phyloP scores from a whole-genome alignment of 2,797 vertebrate species.

The Rhynchotus rufescens region DNA sequence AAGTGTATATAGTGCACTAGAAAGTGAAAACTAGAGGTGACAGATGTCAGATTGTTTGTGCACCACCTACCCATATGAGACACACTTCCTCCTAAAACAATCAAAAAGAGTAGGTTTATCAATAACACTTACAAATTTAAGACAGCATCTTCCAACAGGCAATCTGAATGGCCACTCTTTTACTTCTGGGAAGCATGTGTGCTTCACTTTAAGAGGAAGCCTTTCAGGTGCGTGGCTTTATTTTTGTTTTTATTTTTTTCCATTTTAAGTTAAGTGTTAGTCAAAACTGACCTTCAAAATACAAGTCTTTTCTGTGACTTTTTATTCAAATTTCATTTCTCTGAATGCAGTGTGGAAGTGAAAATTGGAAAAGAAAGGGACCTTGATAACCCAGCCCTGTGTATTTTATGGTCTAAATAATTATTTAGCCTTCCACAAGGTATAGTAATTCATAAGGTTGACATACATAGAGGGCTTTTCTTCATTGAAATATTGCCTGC shows the following conservation, averaged over 20 bases:
- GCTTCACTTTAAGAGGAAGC: background rate
- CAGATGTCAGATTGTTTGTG: background rate
- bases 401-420: background rate
- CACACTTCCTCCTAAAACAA: slow-evolving; percentile 66
- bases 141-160: background rate
- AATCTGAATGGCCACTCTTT: background rate
- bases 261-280: background rate
- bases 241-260: background rate
- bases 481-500: background rate
- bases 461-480: background rate
- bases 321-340: background rate
- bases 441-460: background rate
- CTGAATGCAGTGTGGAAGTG: background rate
- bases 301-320: background rate
- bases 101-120: slow-evolving; percentile 8
- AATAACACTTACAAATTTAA: background rate
- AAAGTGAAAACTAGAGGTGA: background rate
- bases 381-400: background rate
- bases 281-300: background rate
- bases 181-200: background rate
- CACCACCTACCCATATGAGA: slow-evolving; percentile 70
- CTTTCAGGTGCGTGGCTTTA: background rate
- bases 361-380: background rate
- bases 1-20: background rate
- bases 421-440: background rate